phyloP scores from a whole-genome alignment of 1,140 invertebrate species.

The Melitaea cinxia region DNA sequence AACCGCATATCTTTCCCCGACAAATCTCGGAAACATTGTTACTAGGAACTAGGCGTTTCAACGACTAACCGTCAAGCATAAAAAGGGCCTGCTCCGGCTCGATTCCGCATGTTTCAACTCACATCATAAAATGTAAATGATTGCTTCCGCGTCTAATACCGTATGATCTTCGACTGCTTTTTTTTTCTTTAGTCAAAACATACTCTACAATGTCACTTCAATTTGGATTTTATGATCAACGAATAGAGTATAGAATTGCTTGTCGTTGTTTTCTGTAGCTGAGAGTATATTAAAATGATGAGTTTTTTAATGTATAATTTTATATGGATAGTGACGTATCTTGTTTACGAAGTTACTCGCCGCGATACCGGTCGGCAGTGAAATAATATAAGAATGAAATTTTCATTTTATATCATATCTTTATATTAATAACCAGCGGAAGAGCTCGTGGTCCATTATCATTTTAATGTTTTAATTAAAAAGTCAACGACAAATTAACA shows the following conservation, averaged over 20 bases:
- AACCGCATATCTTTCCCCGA: conserved; percentile 42
- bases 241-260: not conserved
- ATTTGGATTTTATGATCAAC: not conserved
- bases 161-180: not conserved
- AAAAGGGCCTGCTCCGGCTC: conserved; percentile 30
- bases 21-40: conserved; percentile 51
- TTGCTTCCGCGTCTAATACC: conserved; percentile 20
- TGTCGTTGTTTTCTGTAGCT: not conserved
- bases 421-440: not conserved
- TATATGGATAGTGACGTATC: not conserved
- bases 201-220: not conserved
- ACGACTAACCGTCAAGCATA: conserved; percentile 22
- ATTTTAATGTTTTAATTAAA: too few relatives aligned
- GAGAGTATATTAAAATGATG: not conserved
- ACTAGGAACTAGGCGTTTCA: conserved; percentile 42
- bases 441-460: not conserved
- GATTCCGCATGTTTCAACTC: conserved; percentile 32
- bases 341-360: not conserved
- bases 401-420: not conserved
- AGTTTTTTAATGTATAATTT: not conserved
- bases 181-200: not conserved
- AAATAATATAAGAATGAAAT: conserved; percentile 2
- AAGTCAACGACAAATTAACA: too few relatives aligned
- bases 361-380: not conserved
- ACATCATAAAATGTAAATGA: conserved; percentile 35